Evolutionary conservation across 1,140 invertebrate genomes (phyloP).

Genomic region (Solen grandis): DNA sequence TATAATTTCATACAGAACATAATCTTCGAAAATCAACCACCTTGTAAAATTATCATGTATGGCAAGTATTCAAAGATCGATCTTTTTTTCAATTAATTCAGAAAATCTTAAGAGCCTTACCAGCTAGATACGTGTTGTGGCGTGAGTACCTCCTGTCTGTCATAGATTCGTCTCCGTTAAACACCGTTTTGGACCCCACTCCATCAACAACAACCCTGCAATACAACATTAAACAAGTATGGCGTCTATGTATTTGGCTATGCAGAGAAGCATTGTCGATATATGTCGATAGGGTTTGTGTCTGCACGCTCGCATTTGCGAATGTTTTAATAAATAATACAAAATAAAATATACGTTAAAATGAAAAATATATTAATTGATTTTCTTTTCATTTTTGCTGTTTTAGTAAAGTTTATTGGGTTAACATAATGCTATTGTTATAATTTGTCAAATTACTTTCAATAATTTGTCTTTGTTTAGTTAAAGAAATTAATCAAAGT

Average conservation of each 20-base stretch:
- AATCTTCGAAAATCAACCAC: too few species aligned
- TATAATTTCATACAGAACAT: too few species aligned
- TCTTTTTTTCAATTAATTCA: too few species aligned
- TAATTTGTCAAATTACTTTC: too few species aligned
- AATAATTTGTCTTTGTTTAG: neutral
- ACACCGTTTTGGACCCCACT: slow-evolving; percentile 59
- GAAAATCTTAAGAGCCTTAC: too few species aligned
- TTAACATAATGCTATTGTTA: too few species aligned
- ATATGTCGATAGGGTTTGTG: neutral
- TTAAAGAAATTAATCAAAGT: too few species aligned
- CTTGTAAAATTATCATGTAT: too few species aligned
- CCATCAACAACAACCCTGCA: slow-evolving; percentile 56
- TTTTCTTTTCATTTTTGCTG: neutral
- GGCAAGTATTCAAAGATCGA: too few species aligned
- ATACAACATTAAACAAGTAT: neutral
- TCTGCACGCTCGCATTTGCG: neutral
- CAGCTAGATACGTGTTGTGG: slow-evolving; percentile 55
- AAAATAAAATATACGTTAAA: neutral
- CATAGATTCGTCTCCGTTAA: slow-evolving; percentile 61
- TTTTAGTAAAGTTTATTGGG: too few species aligned
- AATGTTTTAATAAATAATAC: neutral
- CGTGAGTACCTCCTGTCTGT: slow-evolving; percentile 54
- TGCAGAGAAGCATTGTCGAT: neutral
- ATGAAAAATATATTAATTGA: neutral
- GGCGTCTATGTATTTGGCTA: neutral